Percentiles rank a stretch among this genome's conserved stretches.
These are phyloP conservation scores for Prochilodus magdalenae DNA, from an alignment of 2,113 vertebrate genomes.

Conservation along the genomic window DNA sequence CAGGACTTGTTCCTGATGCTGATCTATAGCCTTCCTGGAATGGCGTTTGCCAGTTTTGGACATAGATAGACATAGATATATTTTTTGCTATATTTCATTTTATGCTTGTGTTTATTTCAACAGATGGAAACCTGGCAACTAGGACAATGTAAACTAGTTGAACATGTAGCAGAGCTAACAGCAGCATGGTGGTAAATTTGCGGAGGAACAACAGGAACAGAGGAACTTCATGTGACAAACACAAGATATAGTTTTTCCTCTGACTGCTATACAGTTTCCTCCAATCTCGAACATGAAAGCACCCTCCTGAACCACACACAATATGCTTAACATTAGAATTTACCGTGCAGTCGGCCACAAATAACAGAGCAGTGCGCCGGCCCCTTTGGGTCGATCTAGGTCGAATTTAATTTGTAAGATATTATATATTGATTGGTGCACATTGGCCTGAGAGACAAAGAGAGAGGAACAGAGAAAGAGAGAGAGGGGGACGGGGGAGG, in stretches of 20 bases:
- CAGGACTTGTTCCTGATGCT: no score
- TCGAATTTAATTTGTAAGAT: slow-evolving; percentile 87
- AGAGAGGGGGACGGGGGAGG: slow-evolving; percentile 56
- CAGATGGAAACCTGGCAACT: no score
- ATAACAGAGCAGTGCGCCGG: slow-evolving; percentile 67
- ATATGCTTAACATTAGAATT: slow-evolving; percentile 75
- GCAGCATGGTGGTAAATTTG: no score
- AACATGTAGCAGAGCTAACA: no score
- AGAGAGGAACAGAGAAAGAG: slow-evolving; percentile 59
- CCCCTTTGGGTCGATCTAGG: slow-evolving; percentile 79
- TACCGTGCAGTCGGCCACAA: slow-evolving; percentile 72
- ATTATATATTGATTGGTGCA: slow-evolving; percentile 82
- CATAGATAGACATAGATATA: no score
- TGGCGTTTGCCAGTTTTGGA: no score
- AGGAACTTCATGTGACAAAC: background rate
- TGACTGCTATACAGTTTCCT: background rate
- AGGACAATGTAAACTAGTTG: no score
- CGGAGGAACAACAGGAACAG: no score
- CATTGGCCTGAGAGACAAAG: slow-evolving; percentile 55
- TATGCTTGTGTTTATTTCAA: no score
- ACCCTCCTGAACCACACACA: slow-evolving; percentile 18
- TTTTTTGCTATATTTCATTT: no score
- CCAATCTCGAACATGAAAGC: slow-evolving; percentile 44
- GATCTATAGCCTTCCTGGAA: no score
- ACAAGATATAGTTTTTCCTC: background rate